Base-by-base conservation (phyloP, 2,888 invertebrate genomes). In the Drosophila vallismaia region DNA sequence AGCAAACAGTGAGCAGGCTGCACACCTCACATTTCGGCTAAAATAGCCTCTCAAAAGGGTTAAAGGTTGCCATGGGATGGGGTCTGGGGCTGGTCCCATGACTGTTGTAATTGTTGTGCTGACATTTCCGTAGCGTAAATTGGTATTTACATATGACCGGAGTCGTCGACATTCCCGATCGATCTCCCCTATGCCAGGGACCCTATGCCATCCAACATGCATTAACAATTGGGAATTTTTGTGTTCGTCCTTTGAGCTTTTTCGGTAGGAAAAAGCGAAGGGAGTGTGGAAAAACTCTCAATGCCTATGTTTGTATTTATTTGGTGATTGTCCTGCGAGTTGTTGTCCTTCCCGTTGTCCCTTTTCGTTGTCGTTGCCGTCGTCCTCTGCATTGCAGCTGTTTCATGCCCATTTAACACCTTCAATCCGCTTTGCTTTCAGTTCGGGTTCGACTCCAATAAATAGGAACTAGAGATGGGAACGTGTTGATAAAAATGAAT, bases 391-490 rank as follows among this genome's bases (percentile, higher is more conserved):
- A 85, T 69, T 85, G 84, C 84, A 85, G 84, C 84, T 85, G 89
- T 88, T 85, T 88, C 88, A 85, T 85, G 84, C 88, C 89, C 89
- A 86, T 86, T 85, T 85, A 85, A 88, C 84, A 88, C 84, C 84
- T 88, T 86, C 84, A 79, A 79, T 76, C 75, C 72, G 84, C 70
- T 67, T 76, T 67, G 74, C 73, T 71, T 54, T 74, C 57, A 14
- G 42, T 19, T 14, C 12, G 7, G 55, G 66, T 50, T 45, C 14
- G 53, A 53, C 31, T 33, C 9, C 38, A 28, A 54, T 50, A 19
- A 44, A 53, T 68, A 38, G 63, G 29, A 53, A 24, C 42, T 69
- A 58, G 69, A 50, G 69, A 69, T 69, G 69, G 0, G 14, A 49
- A 3, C 33, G 70, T 58, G 58, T 28, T 0, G 29, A 28, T 24